Percentiles rank a stretch among this genome's conserved stretches.
These are phyloP conservation scores for Steinernema scapterisci DNA, from an alignment of 2,888 invertebrate genomes.

Conservation along the genomic window DNA sequence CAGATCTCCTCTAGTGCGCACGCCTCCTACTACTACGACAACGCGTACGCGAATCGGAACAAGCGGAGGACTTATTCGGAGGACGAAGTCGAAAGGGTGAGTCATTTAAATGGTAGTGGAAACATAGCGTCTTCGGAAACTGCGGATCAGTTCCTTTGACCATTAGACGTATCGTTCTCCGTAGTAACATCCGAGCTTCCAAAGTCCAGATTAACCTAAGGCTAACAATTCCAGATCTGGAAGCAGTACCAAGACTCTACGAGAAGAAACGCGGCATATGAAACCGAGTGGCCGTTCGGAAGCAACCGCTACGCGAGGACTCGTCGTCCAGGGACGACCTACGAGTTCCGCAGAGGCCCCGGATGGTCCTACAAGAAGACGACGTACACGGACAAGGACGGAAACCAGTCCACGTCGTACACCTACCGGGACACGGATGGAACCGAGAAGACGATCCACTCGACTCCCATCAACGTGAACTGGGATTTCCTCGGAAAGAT, in stretches of 20 bases:
- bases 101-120: background rate
- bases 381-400: constrained; percentile 9
- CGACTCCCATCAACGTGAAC: constrained; percentile 64
- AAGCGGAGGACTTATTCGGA: background rate
- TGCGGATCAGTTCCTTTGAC: too few species aligned
- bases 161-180: too few species aligned
- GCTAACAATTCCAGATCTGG: constrained; percentile 21
- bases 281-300: constrained; percentile 12
- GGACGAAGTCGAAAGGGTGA: constrained; percentile 5
- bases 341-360: background rate
- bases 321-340: background rate
- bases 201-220: too few species aligned
- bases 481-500: constrained; percentile 97
- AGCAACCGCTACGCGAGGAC: background rate
- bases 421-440: background rate
- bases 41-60: background rate
- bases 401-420: background rate
- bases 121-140: too few species aligned
- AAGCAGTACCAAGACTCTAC: constrained; percentile 21
- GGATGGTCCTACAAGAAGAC: constrained; percentile 4
- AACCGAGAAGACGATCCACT: background rate
- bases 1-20: background rate
- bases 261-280: background rate
- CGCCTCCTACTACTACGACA: background rate
- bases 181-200: too few species aligned